Conservation (phyloP, 2,113 vertebrate genomes). For the Anoplopoma fimbria region DNA sequence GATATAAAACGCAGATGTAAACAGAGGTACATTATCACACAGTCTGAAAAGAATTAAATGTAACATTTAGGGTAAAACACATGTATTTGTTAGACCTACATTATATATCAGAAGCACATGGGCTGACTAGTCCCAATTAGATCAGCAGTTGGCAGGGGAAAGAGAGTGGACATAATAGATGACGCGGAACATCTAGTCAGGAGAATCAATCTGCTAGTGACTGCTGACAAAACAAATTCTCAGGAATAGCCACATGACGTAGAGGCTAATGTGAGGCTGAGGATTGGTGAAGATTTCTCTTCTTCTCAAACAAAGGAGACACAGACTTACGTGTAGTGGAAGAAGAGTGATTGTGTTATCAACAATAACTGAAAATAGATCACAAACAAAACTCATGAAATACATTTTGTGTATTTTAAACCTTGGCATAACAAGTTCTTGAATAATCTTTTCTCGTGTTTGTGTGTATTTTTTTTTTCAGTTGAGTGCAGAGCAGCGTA, state of each 20-base stretch:
- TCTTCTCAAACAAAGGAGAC: background rate
- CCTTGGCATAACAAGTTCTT: background rate
- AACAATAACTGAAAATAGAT: conserved; percentile 1
- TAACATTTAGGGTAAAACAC: background rate
- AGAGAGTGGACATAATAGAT: conserved; percentile 28
- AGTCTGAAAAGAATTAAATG: background rate
- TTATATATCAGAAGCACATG: background rate
- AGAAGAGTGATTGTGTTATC: background rate
- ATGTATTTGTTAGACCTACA: conserved; percentile 1
- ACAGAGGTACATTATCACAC: background rate
- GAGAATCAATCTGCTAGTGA: conserved; percentile 32
- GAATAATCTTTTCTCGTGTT: background rate
- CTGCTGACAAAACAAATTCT: conserved; percentile 46
- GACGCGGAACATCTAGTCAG: conserved; percentile 28
- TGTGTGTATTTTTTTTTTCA: conserved; percentile 66
- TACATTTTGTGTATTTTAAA: background rate
- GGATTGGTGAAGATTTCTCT: background rate
- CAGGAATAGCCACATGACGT: conserved; percentile 14
- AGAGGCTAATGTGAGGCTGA: conserved; percentile 12
- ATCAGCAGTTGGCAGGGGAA: conserved; percentile 46
- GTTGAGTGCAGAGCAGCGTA: conserved; percentile 88
- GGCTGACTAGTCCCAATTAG: conserved; percentile 16
- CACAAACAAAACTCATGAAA: background rate
- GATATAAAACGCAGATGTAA: background rate
- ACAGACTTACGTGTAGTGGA: background rate